Conservation (phyloP, 2,797 vertebrate genomes). For the Hoplostethus mediterraneus region DNA sequence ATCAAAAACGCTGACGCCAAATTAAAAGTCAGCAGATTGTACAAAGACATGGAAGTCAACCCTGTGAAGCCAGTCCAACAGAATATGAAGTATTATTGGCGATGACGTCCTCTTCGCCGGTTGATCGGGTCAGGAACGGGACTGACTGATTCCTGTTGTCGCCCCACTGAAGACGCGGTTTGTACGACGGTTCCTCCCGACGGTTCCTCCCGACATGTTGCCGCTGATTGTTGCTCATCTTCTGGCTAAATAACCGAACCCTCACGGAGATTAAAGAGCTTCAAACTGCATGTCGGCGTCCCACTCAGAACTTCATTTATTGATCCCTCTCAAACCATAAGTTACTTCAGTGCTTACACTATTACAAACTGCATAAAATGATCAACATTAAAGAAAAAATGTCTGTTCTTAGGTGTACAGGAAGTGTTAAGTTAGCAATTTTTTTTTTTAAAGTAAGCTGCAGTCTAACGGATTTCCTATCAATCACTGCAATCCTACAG, state of each 20-base stretch:
- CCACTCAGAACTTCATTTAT: neutral
- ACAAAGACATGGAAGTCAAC: neutral
- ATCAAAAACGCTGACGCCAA: neutral
- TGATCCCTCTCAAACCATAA: slow-evolving; percentile 4
- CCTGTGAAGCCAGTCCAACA: neutral
- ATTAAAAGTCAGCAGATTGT: neutral
- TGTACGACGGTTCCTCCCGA: slow-evolving; percentile 4
- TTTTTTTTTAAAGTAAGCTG: neutral
- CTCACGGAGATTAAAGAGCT: neutral
- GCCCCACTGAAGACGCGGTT: neutral
- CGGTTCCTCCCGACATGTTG: neutral
- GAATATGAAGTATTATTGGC: neutral
- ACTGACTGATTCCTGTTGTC: too few species aligned
- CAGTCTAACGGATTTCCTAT: slow-evolving; percentile 2
- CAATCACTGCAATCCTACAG: neutral
- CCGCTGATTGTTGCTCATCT: neutral
- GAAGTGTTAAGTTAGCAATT: neutral
- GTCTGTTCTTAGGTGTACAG: neutral
- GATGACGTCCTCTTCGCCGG: neutral
- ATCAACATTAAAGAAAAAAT: neutral
- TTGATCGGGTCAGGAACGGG: neutral
- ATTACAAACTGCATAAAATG: slow-evolving; percentile 17
- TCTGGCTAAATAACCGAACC: neutral
- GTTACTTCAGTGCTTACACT: slow-evolving; percentile 3
- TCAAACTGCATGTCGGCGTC: neutral